Evolutionary conservation across 35 echinoderm and acorn worm species (phyloP), one percentile per base, ranked within the genome.

Genomic region (Ophioderma brevispina): DNA sequence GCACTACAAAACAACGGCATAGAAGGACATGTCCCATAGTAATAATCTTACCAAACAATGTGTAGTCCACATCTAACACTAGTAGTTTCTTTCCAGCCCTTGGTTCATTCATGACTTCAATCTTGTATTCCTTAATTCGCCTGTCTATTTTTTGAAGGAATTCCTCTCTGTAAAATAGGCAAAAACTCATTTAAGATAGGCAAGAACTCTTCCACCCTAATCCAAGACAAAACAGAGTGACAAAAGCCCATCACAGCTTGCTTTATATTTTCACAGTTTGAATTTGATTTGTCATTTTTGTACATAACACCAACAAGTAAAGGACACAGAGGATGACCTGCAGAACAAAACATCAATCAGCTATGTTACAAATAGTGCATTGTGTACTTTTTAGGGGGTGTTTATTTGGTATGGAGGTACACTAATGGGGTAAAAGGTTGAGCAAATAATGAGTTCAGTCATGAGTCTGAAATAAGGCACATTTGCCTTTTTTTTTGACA

Each of bases 61-160:
- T 98, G 82, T 98, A 98, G 76, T 98, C 96, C 18, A 98, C 80
- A 93, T 98, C 96, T 19, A 98, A 81, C 40, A 98, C 96, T 34
- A 98, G 87, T 14, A 98, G 91, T 81, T 98, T 98, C 88, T 98
- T 98, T 5, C 88, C 96, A 0, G 93, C 86, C 76, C 96, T 80
- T 31, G 96, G 94, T 76, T 92, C 76, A 80, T 95, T 95, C 19
- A 98, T 25, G 11, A 95, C 87, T 87, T 98, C 82, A 37, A 98
- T 98, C 78, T 98, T 82, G 19, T 98, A 98, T 18, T 98, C 90
- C 80, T 80, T 89, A 2, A 98, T 84, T 82, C 96, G 87, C n/a
- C 84, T 90, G 40, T 94, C 92, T 75, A 98, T 89, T 81, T 98
- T 98, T 86, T 92, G 79, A 23, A 98, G 34, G 37, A 90, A 94